These are phyloP conservation scores for zebrafish (Danio rerio) DNA, from an alignment of 2,113 vertebrate species.

Conservation along the genomic window DNA sequence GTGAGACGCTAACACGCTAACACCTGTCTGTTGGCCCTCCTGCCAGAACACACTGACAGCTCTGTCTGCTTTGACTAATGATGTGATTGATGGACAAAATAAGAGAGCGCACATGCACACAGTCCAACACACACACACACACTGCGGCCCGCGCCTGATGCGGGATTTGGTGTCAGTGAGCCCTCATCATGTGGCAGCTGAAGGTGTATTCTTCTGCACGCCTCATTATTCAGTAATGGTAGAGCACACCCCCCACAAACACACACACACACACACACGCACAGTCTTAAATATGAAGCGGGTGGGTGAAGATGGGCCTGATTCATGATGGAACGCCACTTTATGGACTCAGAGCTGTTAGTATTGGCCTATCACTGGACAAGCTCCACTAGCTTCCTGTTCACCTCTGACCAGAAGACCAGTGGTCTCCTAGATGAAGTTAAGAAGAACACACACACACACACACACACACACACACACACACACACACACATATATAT, in stretches of 20 bases:
- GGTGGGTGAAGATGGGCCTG: constrained; percentile 64
- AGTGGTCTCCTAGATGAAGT: not conserved
- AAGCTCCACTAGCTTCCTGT: constrained; percentile 19
- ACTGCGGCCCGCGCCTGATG: constrained; percentile 78
- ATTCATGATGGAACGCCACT: constrained; percentile 90
- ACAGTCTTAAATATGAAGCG: constrained; percentile 42
- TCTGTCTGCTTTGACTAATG: constrained; percentile 93
- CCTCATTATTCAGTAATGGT: constrained; percentile 94
- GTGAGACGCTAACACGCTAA: constrained; percentile 79
- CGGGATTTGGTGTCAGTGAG: constrained; percentile 82
- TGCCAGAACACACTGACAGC: constrained; percentile 84
- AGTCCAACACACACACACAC: constrained; percentile 66
- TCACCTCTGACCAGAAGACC: constrained; percentile 15
- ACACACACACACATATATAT: too few relatives aligned
- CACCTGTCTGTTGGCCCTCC: constrained; percentile 85
- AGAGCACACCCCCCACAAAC: constrained; percentile 66
- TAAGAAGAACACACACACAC: too few relatives aligned
- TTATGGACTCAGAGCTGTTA: constrained; percentile 84
- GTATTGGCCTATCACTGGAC: constrained; percentile 46
- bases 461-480: too few relatives aligned
- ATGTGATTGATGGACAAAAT: constrained; percentile 93
- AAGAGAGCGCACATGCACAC: constrained; percentile 77
- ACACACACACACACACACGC: not conserved
- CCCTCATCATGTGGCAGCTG: constrained; percentile 89
- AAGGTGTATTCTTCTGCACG: constrained; percentile 91